Evolutionary conservation across 30 jellyfish, hydroid and myxozoan species (phyloP), one percentile per base, ranked within the genome.

Genomic region (Hydractinia symbiolongicarpus): DNA sequence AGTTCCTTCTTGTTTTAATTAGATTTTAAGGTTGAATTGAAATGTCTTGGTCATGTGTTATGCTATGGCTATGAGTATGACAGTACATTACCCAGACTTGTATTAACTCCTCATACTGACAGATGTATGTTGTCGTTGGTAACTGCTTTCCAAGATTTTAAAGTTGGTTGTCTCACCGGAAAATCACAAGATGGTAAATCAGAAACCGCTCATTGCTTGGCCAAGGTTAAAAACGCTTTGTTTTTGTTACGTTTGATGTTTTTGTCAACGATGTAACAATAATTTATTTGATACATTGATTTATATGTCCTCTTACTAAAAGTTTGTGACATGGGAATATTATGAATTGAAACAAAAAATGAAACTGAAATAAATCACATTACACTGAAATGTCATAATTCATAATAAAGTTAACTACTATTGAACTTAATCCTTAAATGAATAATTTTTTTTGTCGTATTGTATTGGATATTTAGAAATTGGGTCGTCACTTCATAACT

Each of bases 141-240:
- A 9, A 20, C 53, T 71, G 80, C 80, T 9, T 50, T 71, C 4
- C 30, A 71, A 71, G 60, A 71, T 20, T 71, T 20, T 20, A 54
- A 71, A 71, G 80, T 71, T 71, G 80, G 60, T 50, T 71, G 80
- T 71, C 9, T 71, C 30, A 19, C 10, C 51, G 80, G 80, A 71
- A 53, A 30, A 7, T 6, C 40, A 9, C 60, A 50, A 5, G 51
- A 30, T 9, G 61, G 80, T 7, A 71, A 71, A 71, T 19, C 80
- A 11, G 61, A 50, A 30, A 71, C 80, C 0, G 80, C 51, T 20
- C 17, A 54, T n/a, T 30, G 15, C 17, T 20, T 71, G 15, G 80
- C 60, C 17, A 49, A 71, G 80, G 80, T 67, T 20, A 58, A 58
- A 58, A 13, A 58, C 3, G 1, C 69, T 58, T 58, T 58, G 17